Evolutionary conservation across 1,140 invertebrate species (phyloP), one percentile per base, ranked within the genome.

Genomic region (Liolophura sinensis): DNA sequence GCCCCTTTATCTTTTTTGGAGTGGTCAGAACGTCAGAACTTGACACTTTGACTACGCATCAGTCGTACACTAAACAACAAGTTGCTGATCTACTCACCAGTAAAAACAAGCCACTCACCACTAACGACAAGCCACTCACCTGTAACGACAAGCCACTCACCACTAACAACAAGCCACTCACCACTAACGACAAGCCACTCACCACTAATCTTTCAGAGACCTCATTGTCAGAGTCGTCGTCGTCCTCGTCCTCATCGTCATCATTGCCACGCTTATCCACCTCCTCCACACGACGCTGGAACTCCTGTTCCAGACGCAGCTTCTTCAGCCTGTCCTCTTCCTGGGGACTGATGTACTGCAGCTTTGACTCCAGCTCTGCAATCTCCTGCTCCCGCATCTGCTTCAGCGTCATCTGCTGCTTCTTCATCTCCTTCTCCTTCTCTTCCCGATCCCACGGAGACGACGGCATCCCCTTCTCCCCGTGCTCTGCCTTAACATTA

Each of bases 381-480:
- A 84, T 84, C 67, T 81, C 79, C 52, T 70, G 66, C 49, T 81
- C 74, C 15, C 83, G 65, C 20, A 73, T 47, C 11, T 63, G 55
- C 27, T 62, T 74, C 48, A 78, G 62, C 22, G 79, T 73, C 46
- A 76, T 71, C 56, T 80, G 73, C 57, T 74, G 69, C 20, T 75
- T 56, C 60, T 79, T 80, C 58, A 75, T 68, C 9, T 73, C 71
- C 62, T 76, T 76, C 60, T 82, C 80, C 62, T 72, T 74, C 60
- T 77, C 78, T n/a, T 82, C 82, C 22, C 78, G 68, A 54, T 82
- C 79, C 82, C 82, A 84, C 12, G 78, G 78, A 1, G 81, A 82
- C 4, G 69, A 66, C 52, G 64, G 58, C n/a, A 51, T 16, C 24
- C n/a, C 31, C 31, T 40, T 40, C 9, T 40, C 31, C 31, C 31